phyloP scores from a whole-genome alignment of 2,113 vertebrate genomes.

The Sylvia atricapilla region DNA sequence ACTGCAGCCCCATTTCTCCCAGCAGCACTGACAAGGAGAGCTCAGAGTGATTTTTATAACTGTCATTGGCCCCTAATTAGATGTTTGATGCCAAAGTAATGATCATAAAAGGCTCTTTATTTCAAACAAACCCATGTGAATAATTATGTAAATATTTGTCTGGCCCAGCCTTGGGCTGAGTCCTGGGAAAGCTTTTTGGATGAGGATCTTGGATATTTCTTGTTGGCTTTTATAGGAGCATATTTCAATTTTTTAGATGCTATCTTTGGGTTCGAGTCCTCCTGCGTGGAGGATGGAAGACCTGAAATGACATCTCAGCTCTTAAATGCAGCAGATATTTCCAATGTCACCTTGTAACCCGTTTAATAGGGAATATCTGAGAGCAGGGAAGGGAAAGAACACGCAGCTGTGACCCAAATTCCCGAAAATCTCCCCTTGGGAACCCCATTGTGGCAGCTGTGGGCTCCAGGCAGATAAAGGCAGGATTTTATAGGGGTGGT shows the following conservation, averaged over 20 bases:
- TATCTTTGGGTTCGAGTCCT: conserved; percentile 34
- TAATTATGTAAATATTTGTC: conserved; percentile 63
- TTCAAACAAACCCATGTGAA: conserved; percentile 59
- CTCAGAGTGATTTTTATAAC: background rate
- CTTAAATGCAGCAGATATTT: background rate
- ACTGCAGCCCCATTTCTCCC: background rate
- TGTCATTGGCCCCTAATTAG: conserved; percentile 27
- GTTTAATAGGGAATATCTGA: background rate
- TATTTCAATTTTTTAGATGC: background rate
- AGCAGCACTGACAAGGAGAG: background rate
- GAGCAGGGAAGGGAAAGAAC: background rate
- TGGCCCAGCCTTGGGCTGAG: conserved; percentile 17
- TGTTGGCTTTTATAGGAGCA: conserved; percentile 2
- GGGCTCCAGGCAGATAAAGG: background rate
- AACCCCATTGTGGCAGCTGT: accelerated
- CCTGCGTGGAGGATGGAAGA: background rate
- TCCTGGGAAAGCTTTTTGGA: conserved; percentile 58
- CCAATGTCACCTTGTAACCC: background rate
- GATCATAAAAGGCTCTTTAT: conserved; percentile 49
- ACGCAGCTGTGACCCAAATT: background rate
- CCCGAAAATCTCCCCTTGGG: background rate
- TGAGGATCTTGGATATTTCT: background rate
- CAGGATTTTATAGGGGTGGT: background rate
- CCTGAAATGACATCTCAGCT: conserved; percentile 14
- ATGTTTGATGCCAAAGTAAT: conserved; percentile 24